A percentile compares a stretch with the other conserved stretches of the same genome.
These are phyloP conservation scores for Ganaspis brasiliensis DNA, from an alignment of 2,888 invertebrate species.

Conservation along the genomic window DNA sequence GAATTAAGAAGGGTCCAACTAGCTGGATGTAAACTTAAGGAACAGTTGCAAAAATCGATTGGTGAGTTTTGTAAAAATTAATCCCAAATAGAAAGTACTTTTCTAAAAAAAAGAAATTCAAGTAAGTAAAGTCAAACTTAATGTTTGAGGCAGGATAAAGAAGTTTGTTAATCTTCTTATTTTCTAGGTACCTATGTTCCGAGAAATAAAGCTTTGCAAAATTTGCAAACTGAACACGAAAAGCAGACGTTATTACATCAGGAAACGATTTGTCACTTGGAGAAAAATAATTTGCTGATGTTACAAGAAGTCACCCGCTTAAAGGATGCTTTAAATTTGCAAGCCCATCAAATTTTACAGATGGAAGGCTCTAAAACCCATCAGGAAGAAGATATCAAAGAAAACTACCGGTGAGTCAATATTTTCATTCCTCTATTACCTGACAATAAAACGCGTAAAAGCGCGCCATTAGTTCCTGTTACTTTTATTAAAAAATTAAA, in stretches of 20 bases:
- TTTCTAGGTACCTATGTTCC: slow-evolving; percentile 62
- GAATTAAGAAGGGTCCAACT: slow-evolving; percentile 67
- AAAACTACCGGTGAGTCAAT: slow-evolving; percentile 28
- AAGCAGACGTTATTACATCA: slow-evolving; percentile 64
- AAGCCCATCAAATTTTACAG: slow-evolving; percentile 60
- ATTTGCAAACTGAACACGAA: slow-evolving; percentile 59
- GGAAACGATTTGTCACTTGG: slow-evolving; percentile 66
- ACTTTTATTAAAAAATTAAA: too few species aligned
- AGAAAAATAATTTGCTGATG: slow-evolving; percentile 68
- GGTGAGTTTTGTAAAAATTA: slow-evolving; percentile 57
- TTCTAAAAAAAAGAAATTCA: too few species aligned
- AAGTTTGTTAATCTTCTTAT: not conserved
- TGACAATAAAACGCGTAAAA: too few species aligned
- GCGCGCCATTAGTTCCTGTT: too few species aligned
- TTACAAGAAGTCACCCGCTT: slow-evolving; percentile 65
- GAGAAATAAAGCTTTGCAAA: slow-evolving; percentile 60
- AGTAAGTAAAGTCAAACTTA: not conserved
- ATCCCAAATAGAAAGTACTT: too few species aligned
- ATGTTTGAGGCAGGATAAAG: not conserved
- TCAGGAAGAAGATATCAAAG: slow-evolving; percentile 53
- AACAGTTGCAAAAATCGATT: slow-evolving; percentile 67
- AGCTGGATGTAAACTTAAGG: slow-evolving; percentile 64
- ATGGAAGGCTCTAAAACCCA: slow-evolving; percentile 64
- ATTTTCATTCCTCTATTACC: not conserved
- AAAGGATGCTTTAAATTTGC: slow-evolving; percentile 63